These are phyloP conservation scores for Brachyalestes nurse DNA, from an alignment of 2,797 vertebrate genomes.

Conservation along the genomic window DNA sequence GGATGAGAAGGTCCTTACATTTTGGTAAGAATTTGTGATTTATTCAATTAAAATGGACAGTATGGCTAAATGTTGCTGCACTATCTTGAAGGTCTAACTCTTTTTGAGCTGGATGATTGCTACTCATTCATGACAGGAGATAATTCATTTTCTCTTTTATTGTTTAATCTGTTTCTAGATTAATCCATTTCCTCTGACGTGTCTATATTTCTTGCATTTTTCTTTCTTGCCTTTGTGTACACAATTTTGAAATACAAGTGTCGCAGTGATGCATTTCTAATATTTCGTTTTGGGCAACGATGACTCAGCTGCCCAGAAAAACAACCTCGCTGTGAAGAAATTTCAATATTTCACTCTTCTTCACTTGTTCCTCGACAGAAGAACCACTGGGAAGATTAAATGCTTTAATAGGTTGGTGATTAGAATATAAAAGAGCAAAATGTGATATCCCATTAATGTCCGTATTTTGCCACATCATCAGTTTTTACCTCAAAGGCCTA, in stretches of 20 bases:
- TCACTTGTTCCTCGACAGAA: background rate
- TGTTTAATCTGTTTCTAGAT: background rate
- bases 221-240: background rate
- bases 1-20: background rate
- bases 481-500: slow-evolving; percentile 16
- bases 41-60: too few relatives aligned
- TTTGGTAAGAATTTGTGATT: background rate
- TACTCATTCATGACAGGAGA: background rate
- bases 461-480: slow-evolving; percentile 42
- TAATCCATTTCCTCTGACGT: background rate
- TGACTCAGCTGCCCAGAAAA: background rate
- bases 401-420: slow-evolving; percentile 32
- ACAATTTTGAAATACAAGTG: background rate
- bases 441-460: slow-evolving; percentile 28
- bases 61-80: too few relatives aligned
- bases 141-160: background rate
- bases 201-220: background rate
- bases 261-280: slow-evolving; percentile 11
- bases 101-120: background rate
- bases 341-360: background rate
- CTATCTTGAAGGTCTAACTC: background rate
- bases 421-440: slow-evolving; percentile 29
- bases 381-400: slow-evolving; percentile 24
- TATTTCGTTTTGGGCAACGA: too few relatives aligned
- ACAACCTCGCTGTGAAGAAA: background rate